These are phyloP conservation scores for Phoxinus phoxinus DNA, from an alignment of 2,113 vertebrate species.

Conservation along the genomic window DNA sequence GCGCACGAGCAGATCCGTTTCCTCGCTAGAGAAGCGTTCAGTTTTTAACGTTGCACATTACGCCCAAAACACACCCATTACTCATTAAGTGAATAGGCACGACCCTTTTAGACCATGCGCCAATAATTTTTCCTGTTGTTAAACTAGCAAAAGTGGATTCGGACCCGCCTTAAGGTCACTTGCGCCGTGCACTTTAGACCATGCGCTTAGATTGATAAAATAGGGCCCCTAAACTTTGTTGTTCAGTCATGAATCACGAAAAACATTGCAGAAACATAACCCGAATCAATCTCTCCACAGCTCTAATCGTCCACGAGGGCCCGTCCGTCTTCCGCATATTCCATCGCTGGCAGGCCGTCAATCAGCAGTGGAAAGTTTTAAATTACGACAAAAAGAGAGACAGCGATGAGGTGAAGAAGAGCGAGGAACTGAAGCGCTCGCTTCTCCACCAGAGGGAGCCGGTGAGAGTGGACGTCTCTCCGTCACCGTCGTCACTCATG, in stretches of 20 bases:
- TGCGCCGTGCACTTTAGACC: too few species aligned
- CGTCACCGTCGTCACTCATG: constrained; percentile 82
- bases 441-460: constrained; percentile 80
- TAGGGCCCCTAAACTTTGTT: not conserved
- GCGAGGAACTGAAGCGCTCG: constrained; percentile 84
- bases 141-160: too few species aligned
- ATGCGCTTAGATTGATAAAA: too few species aligned
- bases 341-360: constrained; percentile 98
- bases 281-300: constrained; percentile 72
- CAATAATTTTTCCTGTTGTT: too few species aligned
- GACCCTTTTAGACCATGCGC: too few species aligned
- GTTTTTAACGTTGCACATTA: too few species aligned
- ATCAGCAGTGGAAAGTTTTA: constrained; percentile 99
- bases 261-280: constrained; percentile 4
- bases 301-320: constrained; percentile 96
- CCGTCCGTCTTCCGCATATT: constrained; percentile 98
- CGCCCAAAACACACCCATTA: too few species aligned
- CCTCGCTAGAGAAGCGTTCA: too few species aligned
- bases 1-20: too few species aligned
- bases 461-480: constrained; percentile 67
- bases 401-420: constrained; percentile 87
- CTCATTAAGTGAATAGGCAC: too few species aligned
- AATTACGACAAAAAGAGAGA: constrained; percentile 97
- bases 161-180: too few species aligned
- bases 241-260: constrained; percentile 40